Percentiles rank a stretch among this genome's conserved stretches.
Evolutionary conservation across 2,888 invertebrate species (phyloP).

Genomic region (Drosophila sordidapex): DNA sequence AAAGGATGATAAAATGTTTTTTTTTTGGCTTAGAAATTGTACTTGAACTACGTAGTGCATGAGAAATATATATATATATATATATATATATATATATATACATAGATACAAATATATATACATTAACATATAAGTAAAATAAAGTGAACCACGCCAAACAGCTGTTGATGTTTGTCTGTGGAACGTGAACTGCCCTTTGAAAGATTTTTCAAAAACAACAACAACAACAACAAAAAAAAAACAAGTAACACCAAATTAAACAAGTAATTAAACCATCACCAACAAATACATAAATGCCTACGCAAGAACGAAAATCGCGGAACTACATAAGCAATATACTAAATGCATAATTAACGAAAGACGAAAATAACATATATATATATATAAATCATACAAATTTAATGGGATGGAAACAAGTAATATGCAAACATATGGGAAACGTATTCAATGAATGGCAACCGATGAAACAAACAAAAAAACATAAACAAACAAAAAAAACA

Average conservation of each 20-base stretch:
- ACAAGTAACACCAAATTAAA: slow-evolving; percentile 23
- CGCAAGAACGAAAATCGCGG: slow-evolving; percentile 9
- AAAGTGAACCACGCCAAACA: slow-evolving; percentile 34
- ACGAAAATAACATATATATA: slow-evolving; percentile 27
- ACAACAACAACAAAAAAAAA: not conserved
- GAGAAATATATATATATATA: slow-evolving; percentile 17
- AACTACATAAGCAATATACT: slow-evolving; percentile 63
- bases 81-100: slow-evolving; percentile 11
- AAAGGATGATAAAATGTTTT: slow-evolving; percentile 1
- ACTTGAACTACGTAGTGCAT: slow-evolving; percentile 41
- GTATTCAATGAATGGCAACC: slow-evolving; percentile 54
- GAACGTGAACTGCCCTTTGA: slow-evolving; percentile 78
- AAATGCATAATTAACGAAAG: slow-evolving; percentile 61
- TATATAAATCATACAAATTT: slow-evolving; percentile 23
- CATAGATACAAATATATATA: slow-evolving; percentile 2
- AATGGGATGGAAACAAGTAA: slow-evolving; percentile 23
- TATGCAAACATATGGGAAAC: slow-evolving; percentile 35
- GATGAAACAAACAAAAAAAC: slow-evolving; percentile 3
- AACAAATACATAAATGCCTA: slow-evolving; percentile 36
- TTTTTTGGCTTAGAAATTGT: slow-evolving; percentile 57
- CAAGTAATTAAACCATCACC: slow-evolving; percentile 2
- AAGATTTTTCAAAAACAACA: slow-evolving; percentile 66
- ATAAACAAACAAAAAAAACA: not conserved
- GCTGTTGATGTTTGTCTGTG: slow-evolving; percentile 61
- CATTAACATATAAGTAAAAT: slow-evolving; percentile 7